phyloP scores from a whole-genome alignment of 2,888 invertebrate species.

The Tholera decimalis region DNA sequence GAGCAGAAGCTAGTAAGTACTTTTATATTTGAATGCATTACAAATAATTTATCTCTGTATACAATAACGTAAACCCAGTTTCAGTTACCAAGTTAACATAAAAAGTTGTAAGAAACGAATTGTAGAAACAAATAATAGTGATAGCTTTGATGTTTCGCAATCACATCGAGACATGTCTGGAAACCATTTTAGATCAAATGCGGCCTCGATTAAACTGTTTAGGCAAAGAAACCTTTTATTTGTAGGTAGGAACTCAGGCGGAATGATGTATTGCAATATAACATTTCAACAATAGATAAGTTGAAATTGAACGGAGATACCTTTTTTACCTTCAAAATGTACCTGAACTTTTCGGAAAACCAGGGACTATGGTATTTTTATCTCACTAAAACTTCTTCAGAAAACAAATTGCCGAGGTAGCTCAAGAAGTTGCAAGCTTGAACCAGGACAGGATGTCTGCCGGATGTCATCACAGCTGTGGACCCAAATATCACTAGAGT shows the following conservation, averaged over 20 bases:
- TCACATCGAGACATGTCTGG: slow-evolving; percentile 35
- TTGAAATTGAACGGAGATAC: slow-evolving; percentile 21
- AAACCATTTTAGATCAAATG: slow-evolving; percentile 44
- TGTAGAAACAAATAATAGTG: slow-evolving; percentile 15
- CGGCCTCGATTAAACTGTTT: slow-evolving; percentile 57
- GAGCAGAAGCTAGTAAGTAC: too few relatives aligned
- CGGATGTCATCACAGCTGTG: too few relatives aligned
- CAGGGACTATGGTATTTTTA: too few relatives aligned
- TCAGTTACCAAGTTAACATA: background rate
- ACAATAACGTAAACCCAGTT: background rate
- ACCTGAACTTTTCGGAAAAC: too few relatives aligned
- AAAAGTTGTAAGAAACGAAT: slow-evolving; percentile 1
- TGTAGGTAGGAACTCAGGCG: slow-evolving; percentile 4
- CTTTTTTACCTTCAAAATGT: background rate
- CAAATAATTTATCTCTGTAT: background rate
- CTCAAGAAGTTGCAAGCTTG: too few relatives aligned
- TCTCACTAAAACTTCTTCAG: too few relatives aligned
- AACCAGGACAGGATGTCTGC: too few relatives aligned
- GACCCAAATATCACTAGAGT: too few relatives aligned
- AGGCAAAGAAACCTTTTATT: slow-evolving; percentile 52
- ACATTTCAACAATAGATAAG: slow-evolving; percentile 38
- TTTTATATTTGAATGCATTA: too few relatives aligned
- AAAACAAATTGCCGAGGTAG: too few relatives aligned
- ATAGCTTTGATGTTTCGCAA: slow-evolving; percentile 32
- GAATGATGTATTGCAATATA: slow-evolving; percentile 33